These are phyloP conservation scores for Trinorchestia longiramus DNA, from an alignment of 1,140 invertebrate species.

Conservation along the genomic window DNA sequence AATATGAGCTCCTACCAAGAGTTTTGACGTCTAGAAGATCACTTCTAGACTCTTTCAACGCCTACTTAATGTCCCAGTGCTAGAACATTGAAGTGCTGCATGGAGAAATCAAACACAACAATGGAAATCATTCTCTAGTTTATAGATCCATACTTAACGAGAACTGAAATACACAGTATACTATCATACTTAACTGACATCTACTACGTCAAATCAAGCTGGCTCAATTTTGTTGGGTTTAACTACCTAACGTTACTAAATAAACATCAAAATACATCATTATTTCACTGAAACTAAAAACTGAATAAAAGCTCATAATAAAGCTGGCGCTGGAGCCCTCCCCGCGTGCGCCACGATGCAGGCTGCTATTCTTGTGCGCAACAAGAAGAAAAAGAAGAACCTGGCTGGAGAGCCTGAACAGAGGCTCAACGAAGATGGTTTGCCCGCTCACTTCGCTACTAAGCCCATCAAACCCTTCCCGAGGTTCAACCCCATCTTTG, in stretches of 20 bases:
- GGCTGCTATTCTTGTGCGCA: constrained; percentile 33
- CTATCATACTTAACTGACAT: too few relatives aligned
- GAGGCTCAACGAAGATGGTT: neutral
- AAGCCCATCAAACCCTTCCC: constrained; percentile 56
- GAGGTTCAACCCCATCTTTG: constrained; percentile 52
- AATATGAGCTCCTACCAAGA: too few relatives aligned
- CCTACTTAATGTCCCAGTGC: too few relatives aligned
- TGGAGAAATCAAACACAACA: too few relatives aligned
- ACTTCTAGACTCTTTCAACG: too few relatives aligned
- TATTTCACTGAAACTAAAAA: neutral
- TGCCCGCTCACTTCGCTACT: constrained; percentile 32
- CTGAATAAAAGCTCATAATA: neutral
- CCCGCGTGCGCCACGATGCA: neutral
- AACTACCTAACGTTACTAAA: neutral
- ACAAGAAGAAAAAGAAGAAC: constrained; percentile 49
- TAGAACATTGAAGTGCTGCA: too few relatives aligned
- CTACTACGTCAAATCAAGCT: too few relatives aligned
- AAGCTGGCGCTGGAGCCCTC: neutral
- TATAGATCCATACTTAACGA: too few relatives aligned
- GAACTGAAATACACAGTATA: too few relatives aligned
- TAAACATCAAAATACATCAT: neutral
- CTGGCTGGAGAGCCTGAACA: neutral
- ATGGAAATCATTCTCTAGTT: too few relatives aligned
- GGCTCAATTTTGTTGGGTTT: too few relatives aligned
- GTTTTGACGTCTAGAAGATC: too few relatives aligned